Conservation (phyloP, 2,888 invertebrate species). For the Chaitophorus viminalis region DNA sequence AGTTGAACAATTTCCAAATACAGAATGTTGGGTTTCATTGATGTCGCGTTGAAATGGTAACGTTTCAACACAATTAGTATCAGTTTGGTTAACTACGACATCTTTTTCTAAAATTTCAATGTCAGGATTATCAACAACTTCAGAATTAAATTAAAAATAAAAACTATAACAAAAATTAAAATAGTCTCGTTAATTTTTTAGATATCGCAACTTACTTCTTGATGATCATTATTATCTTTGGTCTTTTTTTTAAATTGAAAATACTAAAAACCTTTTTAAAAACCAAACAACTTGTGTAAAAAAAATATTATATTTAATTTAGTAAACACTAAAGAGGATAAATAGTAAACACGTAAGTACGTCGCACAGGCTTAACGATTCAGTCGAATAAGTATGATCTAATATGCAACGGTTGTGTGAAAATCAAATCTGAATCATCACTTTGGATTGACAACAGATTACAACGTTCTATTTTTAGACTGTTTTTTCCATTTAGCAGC, state of each 20-base stretch:
- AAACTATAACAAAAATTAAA: neutral
- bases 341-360: neutral
- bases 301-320: neutral
- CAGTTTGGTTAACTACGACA: no score
- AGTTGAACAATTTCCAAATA: neutral
- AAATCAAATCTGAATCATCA: constrained; percentile 1
- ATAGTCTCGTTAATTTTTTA: neutral
- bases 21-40: neutral
- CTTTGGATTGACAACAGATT: constrained; percentile 8
- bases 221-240: constrained; percentile 3
- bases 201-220: constrained; percentile 17
- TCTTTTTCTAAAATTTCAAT: no score
- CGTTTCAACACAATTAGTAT: neutral
- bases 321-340: neutral
- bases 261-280: constrained; percentile 7
- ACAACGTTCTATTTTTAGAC: constrained; percentile 9
- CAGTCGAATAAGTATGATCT: neutral
- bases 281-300: neutral
- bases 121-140: constrained; percentile 5
- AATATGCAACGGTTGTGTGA: neutral
- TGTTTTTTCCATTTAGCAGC: no score
- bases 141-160: constrained; percentile 10
- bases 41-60: neutral
- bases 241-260: constrained; percentile 4
- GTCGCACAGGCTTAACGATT: neutral